phyloP scores from a whole-genome alignment of 2,797 vertebrate genomes.

The Sebastes wilsoni region DNA sequence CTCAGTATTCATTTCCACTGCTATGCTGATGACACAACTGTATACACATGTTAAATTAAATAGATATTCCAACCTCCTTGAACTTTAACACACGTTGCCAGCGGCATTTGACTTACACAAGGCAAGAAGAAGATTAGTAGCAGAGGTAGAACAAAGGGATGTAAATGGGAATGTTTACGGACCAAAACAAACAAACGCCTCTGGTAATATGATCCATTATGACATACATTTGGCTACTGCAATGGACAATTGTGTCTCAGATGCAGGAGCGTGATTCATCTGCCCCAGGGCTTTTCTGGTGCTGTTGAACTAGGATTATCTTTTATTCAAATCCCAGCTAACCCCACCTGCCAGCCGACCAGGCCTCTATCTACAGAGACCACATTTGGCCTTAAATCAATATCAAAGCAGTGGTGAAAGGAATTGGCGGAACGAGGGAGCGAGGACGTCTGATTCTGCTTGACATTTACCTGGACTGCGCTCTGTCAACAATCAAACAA shows the following conservation, averaged over 20 bases:
- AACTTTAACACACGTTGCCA: neutral
- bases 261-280: constrained; percentile 36
- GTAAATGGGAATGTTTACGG: neutral
- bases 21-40: constrained; percentile 6
- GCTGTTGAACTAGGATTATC: constrained; percentile 50
- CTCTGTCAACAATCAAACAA: constrained; percentile 54
- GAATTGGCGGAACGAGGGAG: constrained; percentile 8
- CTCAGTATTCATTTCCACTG: neutral
- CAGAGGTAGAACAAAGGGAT: constrained; percentile 3
- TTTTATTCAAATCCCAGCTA: constrained; percentile 67
- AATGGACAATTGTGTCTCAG: constrained; percentile 11
- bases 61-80: neutral
- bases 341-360: constrained; percentile 40
- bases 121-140: neutral
- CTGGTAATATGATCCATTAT: neutral
- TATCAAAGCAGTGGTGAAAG: constrained; percentile 42
- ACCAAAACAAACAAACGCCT: constrained; percentile 12
- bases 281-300: constrained; percentile 36
- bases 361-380: constrained; percentile 42
- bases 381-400: constrained; percentile 63
- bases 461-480: constrained; percentile 61
- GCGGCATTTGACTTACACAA: neutral
- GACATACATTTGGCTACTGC: neutral
- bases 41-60: neutral
- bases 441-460: constrained; percentile 39